Evolutionary conservation across 2,888 invertebrate genomes (phyloP), one percentile per base, ranked within the genome.

Genomic region (Oscheius sp.): DNA sequence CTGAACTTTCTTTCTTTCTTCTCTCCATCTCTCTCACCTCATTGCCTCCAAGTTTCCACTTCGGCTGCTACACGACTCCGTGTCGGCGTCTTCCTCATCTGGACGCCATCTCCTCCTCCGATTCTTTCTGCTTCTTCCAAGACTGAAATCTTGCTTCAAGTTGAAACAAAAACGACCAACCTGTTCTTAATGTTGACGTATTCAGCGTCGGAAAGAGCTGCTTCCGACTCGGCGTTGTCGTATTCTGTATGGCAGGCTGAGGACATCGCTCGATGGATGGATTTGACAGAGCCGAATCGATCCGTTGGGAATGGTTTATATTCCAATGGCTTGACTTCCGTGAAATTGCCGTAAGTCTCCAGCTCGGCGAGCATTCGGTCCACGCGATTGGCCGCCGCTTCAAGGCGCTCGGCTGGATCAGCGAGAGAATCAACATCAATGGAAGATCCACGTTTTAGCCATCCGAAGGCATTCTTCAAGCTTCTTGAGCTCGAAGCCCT

Each of bases 211-310:
- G 75, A 75, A 10, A 78, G 42, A 5, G 68, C 63, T 1, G 75
- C 78, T 48, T 78, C 70, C 20, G 76, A 79, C 50, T 84, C 84
- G 0, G 82, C 84, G 53, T 85, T 85, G 66, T 85, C 85, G 67
- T 84, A 84, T 65, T 84, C 84, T 1, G 84, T 84, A 58, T 84
- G 84, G 65, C 83, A 83, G 20, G 84, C 82, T 6, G 82, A 82
- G 3, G 78, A 78, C 76, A 74, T 71, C 33, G 78, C 76, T 17
- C 78, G 66, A 29, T 76, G 72, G 15, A 78, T 48, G 27, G 75
- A 75, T 55, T 71, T 70, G 10, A 78, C 46, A 0, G 75, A 75
- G 39, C 76, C 73, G 39, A 74, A 72, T 55, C 55, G 6, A 45
- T 73, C 74, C 15, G 75, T 66, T 1, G 80, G 80, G 68, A 80